Base-by-base conservation (phyloP, 2,888 invertebrate genomes). In the Ormia ochracea region DNA sequence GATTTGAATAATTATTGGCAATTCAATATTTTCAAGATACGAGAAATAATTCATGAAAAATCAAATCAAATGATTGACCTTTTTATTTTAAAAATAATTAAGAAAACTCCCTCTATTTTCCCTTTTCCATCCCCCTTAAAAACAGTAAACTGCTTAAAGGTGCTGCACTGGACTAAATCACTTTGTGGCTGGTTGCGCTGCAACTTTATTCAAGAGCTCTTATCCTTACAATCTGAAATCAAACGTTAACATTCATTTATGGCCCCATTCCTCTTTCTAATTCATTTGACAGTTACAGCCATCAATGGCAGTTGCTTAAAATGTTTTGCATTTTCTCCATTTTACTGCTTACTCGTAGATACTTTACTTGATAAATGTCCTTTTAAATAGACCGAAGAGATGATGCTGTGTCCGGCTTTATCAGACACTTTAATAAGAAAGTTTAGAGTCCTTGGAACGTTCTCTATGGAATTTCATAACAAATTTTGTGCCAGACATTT, bases 301-400 rank as follows among this genome's bases (percentile, higher is more conserved):
- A 65, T 58, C 56, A 74, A 48, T 58, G 28, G 48, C 38, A 74
- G 38, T 65, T 74, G 66, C 50, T 66, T 66, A 19, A 74, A 66
- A 59, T 74, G 4, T 58, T 66, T 66, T 66, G 58, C 66, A 74
- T 74, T 74, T 74, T 66, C 58, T 66, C 66, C 58, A 33, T 41
- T 66, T 74, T 31, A 0, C 31, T 6, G 12, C 26, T 9, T 31
- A 38, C 23, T 7, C 66, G 58, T 74, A n/a, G n/a, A n/a, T n/a
- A n/a, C n/a, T n/a, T n/a, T n/a, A n/a, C 66, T 69, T 80, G 80
- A 80, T 76, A 56, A 80, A 80, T 80, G 66, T 72, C 26, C 63
- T 80, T 73, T 80, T 80, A 80, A 80, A 80, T 72, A 76, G 75
- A 72, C 80, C 76, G 66, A 66, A 75, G 76, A 80, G 72, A 80